Evolutionary conservation across 2,888 invertebrate genomes (phyloP).

Genomic region (Meghimatium bilineatum): DNA sequence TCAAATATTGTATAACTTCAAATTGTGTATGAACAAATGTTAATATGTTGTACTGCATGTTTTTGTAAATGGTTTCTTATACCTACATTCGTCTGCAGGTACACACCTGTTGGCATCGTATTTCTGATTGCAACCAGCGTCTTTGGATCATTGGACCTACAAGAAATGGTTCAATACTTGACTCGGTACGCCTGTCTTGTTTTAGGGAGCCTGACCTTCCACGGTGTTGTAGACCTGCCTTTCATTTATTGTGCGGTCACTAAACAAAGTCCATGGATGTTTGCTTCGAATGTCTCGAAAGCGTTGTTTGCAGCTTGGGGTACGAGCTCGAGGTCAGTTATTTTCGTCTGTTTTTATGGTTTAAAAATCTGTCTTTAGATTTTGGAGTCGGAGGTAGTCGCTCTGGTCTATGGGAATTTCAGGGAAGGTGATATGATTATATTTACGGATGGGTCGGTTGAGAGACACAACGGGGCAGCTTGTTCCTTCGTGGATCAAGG

Average conservation of each 20-base stretch:
- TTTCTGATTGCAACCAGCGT: conserved; percentile 84
- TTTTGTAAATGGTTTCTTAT: no score
- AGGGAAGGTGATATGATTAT: no score
- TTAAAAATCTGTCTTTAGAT: no score
- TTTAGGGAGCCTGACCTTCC: conserved; percentile 87
- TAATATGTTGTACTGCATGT: no score
- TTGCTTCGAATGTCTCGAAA: conserved; percentile 66
- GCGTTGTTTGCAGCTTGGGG: conserved; percentile 82
- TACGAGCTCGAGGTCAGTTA: conserved; percentile 71
- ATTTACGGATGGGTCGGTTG: no score
- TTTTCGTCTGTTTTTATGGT: not conserved
- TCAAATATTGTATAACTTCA: no score
- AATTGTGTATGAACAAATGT: no score
- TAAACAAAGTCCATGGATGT: conserved; percentile 70
- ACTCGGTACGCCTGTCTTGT: conserved; percentile 93
- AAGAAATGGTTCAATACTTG: conserved; percentile 81
- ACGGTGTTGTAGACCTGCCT: conserved; percentile 93
- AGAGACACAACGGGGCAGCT: no score
- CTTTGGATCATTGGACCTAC: conserved; percentile 69
- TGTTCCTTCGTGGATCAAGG: no score
- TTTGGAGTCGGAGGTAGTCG: no score
- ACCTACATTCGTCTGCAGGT: conserved; percentile 70
- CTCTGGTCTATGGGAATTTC: no score
- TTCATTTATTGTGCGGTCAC: conserved; percentile 84
- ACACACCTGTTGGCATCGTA: conserved; percentile 75